phyloP scores from a whole-genome alignment of 2,888 invertebrate genomes.

The Patella depressa region DNA sequence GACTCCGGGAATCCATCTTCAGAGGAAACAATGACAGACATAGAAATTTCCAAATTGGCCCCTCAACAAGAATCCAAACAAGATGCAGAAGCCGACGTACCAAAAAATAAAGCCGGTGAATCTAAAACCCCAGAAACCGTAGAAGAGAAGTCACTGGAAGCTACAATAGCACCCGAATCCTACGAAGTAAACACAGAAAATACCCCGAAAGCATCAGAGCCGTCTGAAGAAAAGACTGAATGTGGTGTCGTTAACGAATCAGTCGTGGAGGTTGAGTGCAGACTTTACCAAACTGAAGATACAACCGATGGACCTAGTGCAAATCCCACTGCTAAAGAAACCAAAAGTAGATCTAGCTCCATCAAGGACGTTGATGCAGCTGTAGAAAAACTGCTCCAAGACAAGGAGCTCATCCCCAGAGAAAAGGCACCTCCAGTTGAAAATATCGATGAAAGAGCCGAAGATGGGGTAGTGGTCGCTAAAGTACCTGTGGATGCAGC shows the following conservation, averaged over 20 bases:
- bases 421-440: neutral
- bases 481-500: neutral
- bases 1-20: neutral
- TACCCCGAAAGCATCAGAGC: neutral
- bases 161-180: no score
- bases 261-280: neutral
- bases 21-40: neutral
- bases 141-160: neutral
- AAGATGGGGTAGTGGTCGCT: neutral
- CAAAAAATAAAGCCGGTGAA: neutral
- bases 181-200: neutral
- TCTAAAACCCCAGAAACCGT: neutral
- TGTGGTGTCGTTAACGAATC: neutral
- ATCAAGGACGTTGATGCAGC: slow-evolving; percentile 2
- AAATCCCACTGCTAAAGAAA: neutral
- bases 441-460: neutral
- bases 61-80: neutral
- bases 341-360: neutral
- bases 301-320: neutral
- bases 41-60: neutral
- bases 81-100: neutral
- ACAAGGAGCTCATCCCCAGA: neutral
- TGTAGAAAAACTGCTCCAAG: neutral
- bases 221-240: neutral
- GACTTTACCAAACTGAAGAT: neutral